Evolutionary conservation across 2,888 invertebrate species (phyloP).

Genomic region (Aporophyla nigra): DNA sequence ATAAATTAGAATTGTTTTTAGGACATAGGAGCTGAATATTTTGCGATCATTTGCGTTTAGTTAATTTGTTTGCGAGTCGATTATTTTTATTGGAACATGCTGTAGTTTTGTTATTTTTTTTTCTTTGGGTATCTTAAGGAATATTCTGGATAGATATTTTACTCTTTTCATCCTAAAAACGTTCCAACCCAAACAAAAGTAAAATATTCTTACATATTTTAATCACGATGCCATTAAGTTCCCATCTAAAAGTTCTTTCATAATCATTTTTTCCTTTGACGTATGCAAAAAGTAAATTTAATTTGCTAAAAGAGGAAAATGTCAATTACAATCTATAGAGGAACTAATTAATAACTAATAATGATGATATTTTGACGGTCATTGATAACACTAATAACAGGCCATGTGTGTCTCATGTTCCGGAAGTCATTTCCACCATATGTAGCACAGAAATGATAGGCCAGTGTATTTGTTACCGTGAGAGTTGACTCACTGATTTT

Average conservation of each 20-base stretch:
- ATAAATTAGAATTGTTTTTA: conserved; percentile 62
- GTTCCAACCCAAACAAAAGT: too few species aligned
- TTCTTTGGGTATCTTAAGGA: background rate
- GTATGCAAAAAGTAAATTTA: background rate
- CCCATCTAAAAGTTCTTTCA: background rate
- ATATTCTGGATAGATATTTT: background rate
- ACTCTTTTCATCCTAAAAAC: background rate
- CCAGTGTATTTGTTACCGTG: conserved; percentile 80
- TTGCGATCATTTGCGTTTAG: conserved; percentile 42
- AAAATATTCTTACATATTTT: background rate
- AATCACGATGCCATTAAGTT: background rate
- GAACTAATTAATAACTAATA: conserved; percentile 51
- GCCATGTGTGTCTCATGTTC: conserved; percentile 61
- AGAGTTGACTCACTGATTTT: conserved; percentile 75
- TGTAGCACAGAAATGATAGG: conserved; percentile 72
- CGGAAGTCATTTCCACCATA: conserved; percentile 63
- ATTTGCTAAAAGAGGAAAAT: conserved; percentile 10
- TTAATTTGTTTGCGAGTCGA: conserved; percentile 38
- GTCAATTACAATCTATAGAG: conserved; percentile 42
- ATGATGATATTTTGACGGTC: conserved; percentile 58
- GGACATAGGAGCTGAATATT: conserved; percentile 34
- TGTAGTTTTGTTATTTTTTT: background rate
- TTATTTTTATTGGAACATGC: conserved; percentile 3
- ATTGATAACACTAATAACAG: conserved; percentile 57
- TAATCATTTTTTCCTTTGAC: background rate